These are phyloP conservation scores for Lathamus discolor DNA, from an alignment of 2,113 vertebrate genomes.

Conservation along the genomic window DNA sequence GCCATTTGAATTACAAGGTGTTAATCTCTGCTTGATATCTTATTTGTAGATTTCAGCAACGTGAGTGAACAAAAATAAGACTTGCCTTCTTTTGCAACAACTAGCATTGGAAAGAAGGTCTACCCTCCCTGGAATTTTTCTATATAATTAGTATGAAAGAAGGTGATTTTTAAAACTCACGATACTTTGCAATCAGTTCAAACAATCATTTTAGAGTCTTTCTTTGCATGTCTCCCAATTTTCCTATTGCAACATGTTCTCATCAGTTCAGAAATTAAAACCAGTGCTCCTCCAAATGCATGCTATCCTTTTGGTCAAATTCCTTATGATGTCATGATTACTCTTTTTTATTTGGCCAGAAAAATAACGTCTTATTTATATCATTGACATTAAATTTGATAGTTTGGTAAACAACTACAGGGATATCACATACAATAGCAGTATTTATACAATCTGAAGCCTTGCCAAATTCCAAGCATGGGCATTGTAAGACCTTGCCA, in stretches of 20 bases:
- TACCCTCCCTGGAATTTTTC: background rate
- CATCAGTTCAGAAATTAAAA: conserved; percentile 6
- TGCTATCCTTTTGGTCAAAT: background rate
- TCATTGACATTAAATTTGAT: background rate
- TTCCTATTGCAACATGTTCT: background rate
- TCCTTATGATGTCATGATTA: background rate
- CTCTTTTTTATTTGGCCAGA: background rate
- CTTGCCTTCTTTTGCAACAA: background rate
- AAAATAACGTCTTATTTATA: background rate
- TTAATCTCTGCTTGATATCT: background rate
- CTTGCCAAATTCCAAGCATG: background rate
- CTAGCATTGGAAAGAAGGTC: background rate
- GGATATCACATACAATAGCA: background rate
- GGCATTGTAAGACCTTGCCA: background rate
- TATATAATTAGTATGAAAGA: background rate
- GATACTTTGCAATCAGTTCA: background rate
- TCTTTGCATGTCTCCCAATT: background rate
- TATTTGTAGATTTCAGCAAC: background rate
- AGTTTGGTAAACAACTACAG: background rate
- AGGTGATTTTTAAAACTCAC: background rate
- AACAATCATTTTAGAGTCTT: background rate
- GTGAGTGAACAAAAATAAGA: background rate
- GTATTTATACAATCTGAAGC: background rate
- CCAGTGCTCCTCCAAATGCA: background rate
- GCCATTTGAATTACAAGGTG: background rate